Conservation (phyloP, 1,140 invertebrate genomes). For the Helicoverpa armigera region DNA sequence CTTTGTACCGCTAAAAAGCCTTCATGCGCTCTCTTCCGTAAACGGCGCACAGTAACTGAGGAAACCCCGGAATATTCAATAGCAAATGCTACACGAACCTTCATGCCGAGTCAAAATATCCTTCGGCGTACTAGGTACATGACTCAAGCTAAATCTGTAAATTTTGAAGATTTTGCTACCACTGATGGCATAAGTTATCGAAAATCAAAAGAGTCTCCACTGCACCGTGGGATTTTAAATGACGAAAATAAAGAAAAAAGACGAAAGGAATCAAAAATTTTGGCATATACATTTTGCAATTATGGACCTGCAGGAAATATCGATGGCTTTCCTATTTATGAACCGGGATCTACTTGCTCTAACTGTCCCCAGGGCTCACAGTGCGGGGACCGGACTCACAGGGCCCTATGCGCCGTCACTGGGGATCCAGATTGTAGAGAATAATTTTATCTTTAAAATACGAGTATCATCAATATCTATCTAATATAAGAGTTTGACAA, state of each 20-base stretch:
- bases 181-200: slow-evolving; percentile 42
- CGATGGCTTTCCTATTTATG: slow-evolving; percentile 80
- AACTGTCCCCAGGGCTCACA: slow-evolving; percentile 78
- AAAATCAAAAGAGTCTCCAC: slow-evolving; percentile 61
- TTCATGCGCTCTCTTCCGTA: slow-evolving; percentile 72
- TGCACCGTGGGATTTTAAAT: slow-evolving; percentile 68
- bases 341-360: slow-evolving; percentile 70
- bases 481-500: neutral
- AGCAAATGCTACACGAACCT: slow-evolving; percentile 56
- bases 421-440: slow-evolving; percentile 70
- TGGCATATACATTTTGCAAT: slow-evolving; percentile 80
- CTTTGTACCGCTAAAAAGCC: slow-evolving; percentile 72
- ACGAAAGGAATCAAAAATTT: slow-evolving; percentile 65
- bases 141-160: slow-evolving; percentile 51
- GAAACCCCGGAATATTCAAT: slow-evolving; percentile 1
- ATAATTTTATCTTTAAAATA: neutral
- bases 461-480: neutral
- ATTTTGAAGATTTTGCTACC: slow-evolving; percentile 65
- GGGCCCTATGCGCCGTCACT: slow-evolving; percentile 72
- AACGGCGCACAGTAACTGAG: slow-evolving; percentile 51
- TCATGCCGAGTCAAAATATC: slow-evolving; percentile 62
- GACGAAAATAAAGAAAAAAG: slow-evolving; percentile 52
- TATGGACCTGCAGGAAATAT: slow-evolving; percentile 82
- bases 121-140: slow-evolving; percentile 72
- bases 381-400: slow-evolving; percentile 73